A percentile compares a stretch with the other conserved stretches of the same genome.
Conservation (phyloP, 2,888 invertebrate species). For the Thera britannica region DNA sequence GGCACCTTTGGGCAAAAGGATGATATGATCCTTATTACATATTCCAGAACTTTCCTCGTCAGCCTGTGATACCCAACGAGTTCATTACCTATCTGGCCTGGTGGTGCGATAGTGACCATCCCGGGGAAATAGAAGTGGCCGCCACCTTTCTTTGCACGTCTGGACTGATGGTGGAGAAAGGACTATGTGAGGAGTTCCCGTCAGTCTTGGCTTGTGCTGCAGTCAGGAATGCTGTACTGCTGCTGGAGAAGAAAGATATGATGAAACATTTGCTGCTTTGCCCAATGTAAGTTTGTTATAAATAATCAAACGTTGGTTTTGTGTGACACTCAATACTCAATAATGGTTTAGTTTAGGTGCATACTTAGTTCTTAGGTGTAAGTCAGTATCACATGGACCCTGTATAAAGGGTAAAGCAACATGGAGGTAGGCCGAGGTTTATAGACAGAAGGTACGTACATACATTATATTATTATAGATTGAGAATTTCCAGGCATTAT, state of each 20-base stretch:
- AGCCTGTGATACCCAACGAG: constrained; percentile 68
- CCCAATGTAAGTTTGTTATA: constrained; percentile 56
- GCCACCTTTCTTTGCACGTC: constrained; percentile 69
- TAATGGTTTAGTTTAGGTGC: too few species aligned
- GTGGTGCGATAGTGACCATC: constrained; percentile 56
- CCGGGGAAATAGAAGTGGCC: constrained; percentile 62
- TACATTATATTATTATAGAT: too few species aligned
- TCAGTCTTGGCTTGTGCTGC: constrained; percentile 68
- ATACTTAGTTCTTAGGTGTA: too few species aligned
- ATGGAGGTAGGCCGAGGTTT: too few species aligned
- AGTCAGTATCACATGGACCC: too few species aligned
- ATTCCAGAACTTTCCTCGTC: constrained; percentile 62
- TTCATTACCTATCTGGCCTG: constrained; percentile 67
- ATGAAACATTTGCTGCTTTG: constrained; percentile 49
- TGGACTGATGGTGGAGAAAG: constrained; percentile 61
- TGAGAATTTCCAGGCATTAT: too few species aligned
- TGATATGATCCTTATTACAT: not conserved
- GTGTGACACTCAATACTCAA: not conserved
- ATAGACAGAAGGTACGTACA: too few species aligned
- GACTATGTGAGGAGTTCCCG: constrained; percentile 57
- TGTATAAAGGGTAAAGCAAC: too few species aligned
- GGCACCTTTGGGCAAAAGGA: too few species aligned
- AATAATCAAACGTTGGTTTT: not conserved
- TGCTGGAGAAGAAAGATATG: constrained; percentile 54
- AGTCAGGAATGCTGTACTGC: constrained; percentile 59